Percentiles rank a stretch among this genome's conserved stretches.
Evolutionary conservation across 2,797 vertebrate species (phyloP).

Genomic region (Girardinus metallicus): DNA sequence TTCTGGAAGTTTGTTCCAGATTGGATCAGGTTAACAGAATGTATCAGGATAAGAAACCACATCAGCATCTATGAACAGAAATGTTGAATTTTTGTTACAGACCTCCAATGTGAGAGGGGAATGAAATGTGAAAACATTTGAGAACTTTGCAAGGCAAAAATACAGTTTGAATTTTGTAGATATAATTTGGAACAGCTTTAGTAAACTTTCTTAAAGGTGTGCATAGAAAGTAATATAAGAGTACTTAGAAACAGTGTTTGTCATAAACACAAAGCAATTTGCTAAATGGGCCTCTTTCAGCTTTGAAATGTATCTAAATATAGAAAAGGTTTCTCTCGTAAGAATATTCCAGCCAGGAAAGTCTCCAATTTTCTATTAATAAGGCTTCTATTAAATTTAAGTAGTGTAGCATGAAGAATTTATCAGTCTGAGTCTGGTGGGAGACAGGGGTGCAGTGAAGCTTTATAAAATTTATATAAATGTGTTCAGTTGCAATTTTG

Average conservation of each 20-base stretch:
- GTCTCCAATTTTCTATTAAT: constrained; percentile 45
- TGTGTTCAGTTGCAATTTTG: constrained; percentile 43
- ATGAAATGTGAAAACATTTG: background rate
- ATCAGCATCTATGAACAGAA: background rate
- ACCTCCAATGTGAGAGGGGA: background rate
- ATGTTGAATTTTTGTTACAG: background rate
- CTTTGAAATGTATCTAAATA: constrained; percentile 31
- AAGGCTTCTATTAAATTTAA: constrained; percentile 53
- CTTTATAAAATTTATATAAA: constrained; percentile 51
- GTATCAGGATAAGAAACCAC: background rate
- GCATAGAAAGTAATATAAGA: constrained; percentile 4
- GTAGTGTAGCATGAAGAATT: constrained; percentile 62
- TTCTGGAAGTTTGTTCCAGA: too few relatives aligned
- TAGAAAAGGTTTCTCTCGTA: constrained; percentile 15
- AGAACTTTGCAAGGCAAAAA: background rate
- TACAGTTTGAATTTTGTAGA: background rate
- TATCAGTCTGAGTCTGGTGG: constrained; percentile 40
- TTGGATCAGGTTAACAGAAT: background rate
- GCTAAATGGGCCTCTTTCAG: constrained; percentile 34
- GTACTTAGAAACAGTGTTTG: constrained; percentile 31
- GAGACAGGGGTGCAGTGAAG: constrained; percentile 45
- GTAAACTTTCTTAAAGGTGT: background rate
- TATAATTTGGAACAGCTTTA: background rate
- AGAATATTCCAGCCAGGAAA: constrained; percentile 23
- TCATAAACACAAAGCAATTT: constrained; percentile 48